These are phyloP conservation scores for Dolichomitus sp. DNA, from an alignment of 2,888 invertebrate species.

Conservation along the genomic window DNA sequence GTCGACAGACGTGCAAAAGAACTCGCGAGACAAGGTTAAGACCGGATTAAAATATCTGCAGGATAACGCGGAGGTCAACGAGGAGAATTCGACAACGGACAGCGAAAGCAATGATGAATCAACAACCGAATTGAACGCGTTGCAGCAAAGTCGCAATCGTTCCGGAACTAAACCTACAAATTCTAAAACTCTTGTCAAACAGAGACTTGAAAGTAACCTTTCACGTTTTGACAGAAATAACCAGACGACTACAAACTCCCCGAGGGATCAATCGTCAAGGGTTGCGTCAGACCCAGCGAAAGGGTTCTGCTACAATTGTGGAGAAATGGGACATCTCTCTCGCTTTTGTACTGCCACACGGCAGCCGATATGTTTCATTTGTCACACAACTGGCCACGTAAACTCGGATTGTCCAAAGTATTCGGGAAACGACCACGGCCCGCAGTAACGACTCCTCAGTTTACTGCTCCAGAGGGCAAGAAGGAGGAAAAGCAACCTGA, in stretches of 20 bases:
- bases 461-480: conserved; percentile 39
- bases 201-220: conserved; percentile 51
- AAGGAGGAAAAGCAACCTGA: conserved; percentile 15
- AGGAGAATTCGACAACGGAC: neutral
- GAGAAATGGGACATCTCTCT: conserved; percentile 35
- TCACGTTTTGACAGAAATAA: conserved; percentile 38
- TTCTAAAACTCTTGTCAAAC: conserved; percentile 28
- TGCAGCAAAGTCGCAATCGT: conserved; percentile 1
- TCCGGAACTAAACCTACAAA: too few relatives aligned
- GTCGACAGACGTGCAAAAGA: neutral
- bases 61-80: neutral
- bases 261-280: neutral
- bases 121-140: neutral
- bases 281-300: conserved; percentile 1
- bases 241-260: neutral
- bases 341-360: conserved; percentile 29
- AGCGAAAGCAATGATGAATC: neutral
- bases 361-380: conserved; percentile 28
- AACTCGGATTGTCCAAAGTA: conserved; percentile 46
- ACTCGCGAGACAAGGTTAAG: neutral
- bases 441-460: conserved; percentile 45
- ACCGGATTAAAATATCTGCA: conserved; percentile 2
- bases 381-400: conserved; percentile 31
- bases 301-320: conserved; percentile 50
- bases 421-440: conserved; percentile 55